Conservation (phyloP, 2,113 vertebrate genomes). For the Oenanthe oenanthe region DNA sequence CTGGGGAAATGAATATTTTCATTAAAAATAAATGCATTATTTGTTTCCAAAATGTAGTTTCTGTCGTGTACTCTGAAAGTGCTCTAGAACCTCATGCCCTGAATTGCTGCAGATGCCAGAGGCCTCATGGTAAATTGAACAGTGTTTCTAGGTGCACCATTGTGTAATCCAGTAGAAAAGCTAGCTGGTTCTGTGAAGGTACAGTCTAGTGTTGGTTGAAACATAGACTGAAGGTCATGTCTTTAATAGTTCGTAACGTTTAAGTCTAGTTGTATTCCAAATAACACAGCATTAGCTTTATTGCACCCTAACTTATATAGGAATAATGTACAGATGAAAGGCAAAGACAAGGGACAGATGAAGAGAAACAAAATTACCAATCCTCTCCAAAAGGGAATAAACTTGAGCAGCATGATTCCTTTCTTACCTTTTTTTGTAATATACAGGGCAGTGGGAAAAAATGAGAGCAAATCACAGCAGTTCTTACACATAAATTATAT, state of each 20-base stretch:
- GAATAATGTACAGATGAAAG: neutral
- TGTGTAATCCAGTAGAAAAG: neutral
- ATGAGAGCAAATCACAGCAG: fast-evolving
- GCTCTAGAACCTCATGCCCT: neutral
- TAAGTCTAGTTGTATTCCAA: neutral
- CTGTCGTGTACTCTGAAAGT: neutral
- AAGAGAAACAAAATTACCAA: neutral
- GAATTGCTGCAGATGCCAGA: neutral
- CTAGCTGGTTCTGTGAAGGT: neutral
- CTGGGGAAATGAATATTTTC: neutral
- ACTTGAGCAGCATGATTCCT: neutral
- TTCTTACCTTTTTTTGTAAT: neutral
- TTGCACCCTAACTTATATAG: neutral
- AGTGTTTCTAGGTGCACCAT: neutral
- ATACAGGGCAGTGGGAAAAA: neutral
- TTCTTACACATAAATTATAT: neutral
- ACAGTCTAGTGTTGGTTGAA: neutral
- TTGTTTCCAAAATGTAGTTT: neutral
- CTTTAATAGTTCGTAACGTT: neutral
- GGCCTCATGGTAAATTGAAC: neutral
- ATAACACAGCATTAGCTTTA: neutral
- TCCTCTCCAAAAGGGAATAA: neutral
- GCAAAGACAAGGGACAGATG: neutral
- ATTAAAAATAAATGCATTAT: neutral
- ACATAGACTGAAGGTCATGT: neutral